phyloP scores from a whole-genome alignment of 2,888 invertebrate genomes.

The Sarcophaga rosellei region DNA sequence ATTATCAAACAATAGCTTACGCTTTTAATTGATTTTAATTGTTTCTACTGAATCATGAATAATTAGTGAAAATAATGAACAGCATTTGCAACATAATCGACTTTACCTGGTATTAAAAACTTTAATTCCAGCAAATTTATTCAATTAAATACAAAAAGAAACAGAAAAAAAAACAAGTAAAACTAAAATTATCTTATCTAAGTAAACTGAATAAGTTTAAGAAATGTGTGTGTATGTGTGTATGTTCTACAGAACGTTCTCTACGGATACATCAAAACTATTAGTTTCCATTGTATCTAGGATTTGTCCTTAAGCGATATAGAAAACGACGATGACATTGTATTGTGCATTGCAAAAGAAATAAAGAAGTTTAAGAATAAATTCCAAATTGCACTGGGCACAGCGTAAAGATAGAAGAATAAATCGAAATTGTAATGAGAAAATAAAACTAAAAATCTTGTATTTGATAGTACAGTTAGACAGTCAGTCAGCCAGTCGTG shows the following conservation, averaged over 20 bases:
- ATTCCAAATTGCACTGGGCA: too few relatives aligned
- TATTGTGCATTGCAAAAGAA: neutral
- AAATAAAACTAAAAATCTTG: neutral
- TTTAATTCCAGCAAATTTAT: too few relatives aligned
- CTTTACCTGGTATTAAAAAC: neutral
- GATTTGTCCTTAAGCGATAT: conserved; percentile 29
- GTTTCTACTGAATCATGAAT: too few relatives aligned
- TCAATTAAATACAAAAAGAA: too few relatives aligned
- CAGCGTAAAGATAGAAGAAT: neutral
- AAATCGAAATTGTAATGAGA: neutral
- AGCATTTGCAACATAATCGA: neutral
- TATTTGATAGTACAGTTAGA: neutral
- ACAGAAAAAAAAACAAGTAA: too few relatives aligned
- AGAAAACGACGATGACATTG: neutral
- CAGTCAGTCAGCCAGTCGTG: too few relatives aligned
- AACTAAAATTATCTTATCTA: conserved; percentile 5
- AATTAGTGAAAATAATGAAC: conserved; percentile 9
- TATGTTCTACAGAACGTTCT: too few relatives aligned
- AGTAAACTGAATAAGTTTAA: neutral
- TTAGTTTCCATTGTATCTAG: conserved; percentile 20
- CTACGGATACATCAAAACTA: neutral
- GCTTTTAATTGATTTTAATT: too few relatives aligned
- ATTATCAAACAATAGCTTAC: too few relatives aligned
- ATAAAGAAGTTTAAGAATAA: neutral
- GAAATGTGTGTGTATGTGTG: too few relatives aligned